These are phyloP conservation scores for Trematomus loennbergii DNA, from an alignment of 2,113 vertebrate genomes.

Conservation along the genomic window DNA sequence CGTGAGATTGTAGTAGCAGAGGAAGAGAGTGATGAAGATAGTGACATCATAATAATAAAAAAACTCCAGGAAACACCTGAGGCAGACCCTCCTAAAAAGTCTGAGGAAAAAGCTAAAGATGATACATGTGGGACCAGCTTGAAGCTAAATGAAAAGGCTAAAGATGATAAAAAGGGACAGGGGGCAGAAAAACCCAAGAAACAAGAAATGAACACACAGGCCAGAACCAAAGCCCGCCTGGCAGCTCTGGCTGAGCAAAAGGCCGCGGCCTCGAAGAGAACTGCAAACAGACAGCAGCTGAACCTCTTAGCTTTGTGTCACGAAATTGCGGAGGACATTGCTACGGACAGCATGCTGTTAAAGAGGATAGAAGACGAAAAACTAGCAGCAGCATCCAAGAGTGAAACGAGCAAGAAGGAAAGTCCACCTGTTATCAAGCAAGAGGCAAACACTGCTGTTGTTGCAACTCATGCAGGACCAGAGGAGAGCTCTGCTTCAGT, in stretches of 20 bases:
- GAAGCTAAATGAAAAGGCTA: conserved; percentile 32
- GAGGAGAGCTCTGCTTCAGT: conserved; percentile 54
- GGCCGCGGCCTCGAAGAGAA: conserved; percentile 80
- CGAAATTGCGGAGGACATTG: conserved; percentile 98
- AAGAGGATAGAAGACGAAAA: conserved; percentile 86
- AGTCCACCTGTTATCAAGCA: conserved; percentile 29
- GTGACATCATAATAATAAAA: conserved; percentile 62
- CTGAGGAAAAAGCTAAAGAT: conserved; percentile 35
- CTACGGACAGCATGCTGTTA: conserved; percentile 93
- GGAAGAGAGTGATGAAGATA: conserved; percentile 66
- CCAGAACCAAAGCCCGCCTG: conserved; percentile 84
- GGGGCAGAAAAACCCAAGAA: conserved; percentile 77
- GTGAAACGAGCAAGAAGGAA: conserved; percentile 57
- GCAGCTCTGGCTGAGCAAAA: conserved; percentile 84
- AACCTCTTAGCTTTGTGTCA: conserved; percentile 97
- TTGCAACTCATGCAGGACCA: conserved; percentile 54
- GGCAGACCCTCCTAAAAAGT: conserved; percentile 7
- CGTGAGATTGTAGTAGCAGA: conserved; percentile 76
- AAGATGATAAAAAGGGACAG: conserved; percentile 37
- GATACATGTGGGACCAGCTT: conserved; percentile 20
- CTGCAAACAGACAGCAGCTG: conserved; percentile 86
- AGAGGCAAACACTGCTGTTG: conserved; percentile 29
- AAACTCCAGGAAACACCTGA: conserved; percentile 39
- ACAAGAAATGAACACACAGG: conserved; percentile 87
- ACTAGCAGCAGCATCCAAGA: conserved; percentile 38